phyloP scores from a whole-genome alignment of 2,113 vertebrate genomes.

The Thunnus maccoyii region DNA sequence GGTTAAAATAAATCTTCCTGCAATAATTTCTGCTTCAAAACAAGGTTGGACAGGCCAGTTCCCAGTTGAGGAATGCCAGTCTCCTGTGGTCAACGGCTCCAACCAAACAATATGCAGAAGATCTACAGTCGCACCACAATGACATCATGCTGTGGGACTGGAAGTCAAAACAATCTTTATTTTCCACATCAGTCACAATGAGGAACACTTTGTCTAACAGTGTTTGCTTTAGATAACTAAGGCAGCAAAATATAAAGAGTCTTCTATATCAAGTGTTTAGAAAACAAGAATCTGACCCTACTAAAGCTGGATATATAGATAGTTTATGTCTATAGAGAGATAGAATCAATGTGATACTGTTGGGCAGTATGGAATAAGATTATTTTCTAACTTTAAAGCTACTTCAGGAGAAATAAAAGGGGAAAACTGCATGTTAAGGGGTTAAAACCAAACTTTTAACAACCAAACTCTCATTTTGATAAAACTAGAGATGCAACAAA shows the following conservation, averaged over 20 bases:
- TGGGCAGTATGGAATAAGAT: background rate
- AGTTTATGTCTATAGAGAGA: background rate
- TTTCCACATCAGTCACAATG: conserved; percentile 5
- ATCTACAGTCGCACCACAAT: background rate
- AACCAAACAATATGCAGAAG: conserved; percentile 3
- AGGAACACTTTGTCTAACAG: background rate
- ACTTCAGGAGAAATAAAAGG: too few relatives aligned
- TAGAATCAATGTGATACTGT: background rate
- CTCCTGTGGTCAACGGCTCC: conserved; percentile 14
- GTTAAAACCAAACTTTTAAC: too few relatives aligned
- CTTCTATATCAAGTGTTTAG: background rate
- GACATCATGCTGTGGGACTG: background rate
- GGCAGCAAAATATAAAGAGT: background rate
- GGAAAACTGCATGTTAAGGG: too few relatives aligned
- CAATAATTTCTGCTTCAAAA: conserved; percentile 44
- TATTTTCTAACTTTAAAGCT: too few relatives aligned
- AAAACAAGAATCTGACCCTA: background rate
- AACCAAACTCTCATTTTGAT: too few relatives aligned
- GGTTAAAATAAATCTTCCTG: conserved; percentile 71
- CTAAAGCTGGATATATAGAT: background rate
- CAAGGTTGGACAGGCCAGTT: background rate
- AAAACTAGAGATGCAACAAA: background rate
- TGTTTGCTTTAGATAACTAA: conserved; percentile 7
- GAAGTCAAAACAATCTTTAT: background rate
- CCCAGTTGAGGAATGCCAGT: background rate